Conservation (phyloP, 2,888 invertebrate species). For the Chrysolina americana region DNA sequence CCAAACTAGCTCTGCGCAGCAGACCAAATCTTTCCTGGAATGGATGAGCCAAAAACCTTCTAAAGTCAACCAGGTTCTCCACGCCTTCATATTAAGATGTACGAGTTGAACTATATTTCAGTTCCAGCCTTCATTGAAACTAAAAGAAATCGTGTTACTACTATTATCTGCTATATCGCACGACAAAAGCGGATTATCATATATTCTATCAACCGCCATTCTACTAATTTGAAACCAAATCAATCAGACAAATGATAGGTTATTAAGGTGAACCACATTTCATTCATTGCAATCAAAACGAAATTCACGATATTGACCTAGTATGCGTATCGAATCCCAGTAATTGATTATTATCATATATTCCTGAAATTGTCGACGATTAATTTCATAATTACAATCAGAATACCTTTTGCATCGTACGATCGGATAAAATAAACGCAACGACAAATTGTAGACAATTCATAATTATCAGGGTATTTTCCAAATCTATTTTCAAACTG, state of each 20-base stretch:
- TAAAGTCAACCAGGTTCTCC: too few relatives aligned
- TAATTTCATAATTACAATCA: too few relatives aligned
- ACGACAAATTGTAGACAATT: too few relatives aligned
- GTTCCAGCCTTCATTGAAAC: neutral
- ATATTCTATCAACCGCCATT: neutral
- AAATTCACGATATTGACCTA: constrained; percentile 1
- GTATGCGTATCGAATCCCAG: neutral
- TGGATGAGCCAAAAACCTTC: too few relatives aligned
- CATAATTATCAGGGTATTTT: too few relatives aligned
- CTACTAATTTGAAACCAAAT: neutral
- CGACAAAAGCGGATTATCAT: neutral
- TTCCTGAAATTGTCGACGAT: neutral
- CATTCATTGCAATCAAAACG: neutral
- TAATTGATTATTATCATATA: constrained; percentile 1
- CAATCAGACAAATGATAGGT: neutral
- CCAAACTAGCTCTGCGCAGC: too few relatives aligned
- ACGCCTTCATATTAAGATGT: too few relatives aligned
- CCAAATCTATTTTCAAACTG: too few relatives aligned
- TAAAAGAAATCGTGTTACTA: neutral
- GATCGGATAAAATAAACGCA: too few relatives aligned
- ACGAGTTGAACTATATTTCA: too few relatives aligned
- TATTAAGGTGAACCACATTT: neutral
- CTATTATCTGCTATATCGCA: neutral
- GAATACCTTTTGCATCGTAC: too few relatives aligned
- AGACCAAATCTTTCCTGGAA: too few relatives aligned